Base-by-base conservation (phyloP, 2,888 invertebrate genomes). In the Trachelus iudaicus region DNA sequence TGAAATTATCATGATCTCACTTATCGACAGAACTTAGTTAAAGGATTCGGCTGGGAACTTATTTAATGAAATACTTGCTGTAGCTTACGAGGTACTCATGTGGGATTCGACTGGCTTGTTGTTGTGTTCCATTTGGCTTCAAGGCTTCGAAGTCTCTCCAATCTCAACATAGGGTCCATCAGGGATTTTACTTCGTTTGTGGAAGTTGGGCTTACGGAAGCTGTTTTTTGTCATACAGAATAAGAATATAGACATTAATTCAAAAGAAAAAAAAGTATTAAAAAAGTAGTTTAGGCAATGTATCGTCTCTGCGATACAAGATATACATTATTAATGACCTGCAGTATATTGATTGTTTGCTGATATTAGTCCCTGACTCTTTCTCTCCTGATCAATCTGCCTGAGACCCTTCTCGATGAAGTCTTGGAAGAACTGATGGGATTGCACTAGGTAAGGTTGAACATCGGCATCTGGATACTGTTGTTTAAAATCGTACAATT, bases 361-460 rank as follows among this genome's bases (percentile, higher is more conserved):
- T 9, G 87, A 81, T 75, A 86, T 85, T 75, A 86, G 86, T 78
- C 86, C 90, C 81, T 91, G 91, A 87, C 85, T 90, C 80, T 89
- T 91, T 79, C 91, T 88, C 69, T 89, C 87, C 79, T 87, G 88
- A 83, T 94, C 94, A 56, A 96, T 95, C 76, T 93, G 93, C 83
- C 94, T 93, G 80, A 97, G 92, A 0, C 96, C 96, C 75, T 95
- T 93, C 90, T 96, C 95, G 83, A 98, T 96, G 90, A 96, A 97
- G 88, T 96, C 96, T 89, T 97, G 96, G 93, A 97, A 97, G 92
- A 96, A 96, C 90, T 95, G 95, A 75, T 97, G 96, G 0, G 96
- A 96, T 87, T 96, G 96, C 84, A 95, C 94, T 91, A 98, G 94
- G 92, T 96, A 97, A 37, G 97, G 96, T 91, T 96, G 96, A 2